These are phyloP conservation scores for Thaumatotibia leucotreta DNA, from an alignment of 1,140 invertebrate species.

Conservation along the genomic window DNA sequence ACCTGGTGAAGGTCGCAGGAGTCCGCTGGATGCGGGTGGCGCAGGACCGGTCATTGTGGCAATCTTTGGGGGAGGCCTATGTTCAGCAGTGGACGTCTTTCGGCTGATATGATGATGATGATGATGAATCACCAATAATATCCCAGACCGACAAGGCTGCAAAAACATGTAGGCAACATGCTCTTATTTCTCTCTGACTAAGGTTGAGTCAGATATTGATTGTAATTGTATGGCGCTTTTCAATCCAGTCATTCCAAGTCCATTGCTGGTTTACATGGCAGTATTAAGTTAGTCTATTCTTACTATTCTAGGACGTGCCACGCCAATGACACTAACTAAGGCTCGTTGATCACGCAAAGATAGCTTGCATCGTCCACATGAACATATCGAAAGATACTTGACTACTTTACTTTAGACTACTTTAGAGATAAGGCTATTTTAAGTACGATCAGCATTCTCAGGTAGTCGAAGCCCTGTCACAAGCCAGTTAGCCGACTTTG, in stretches of 20 bases:
- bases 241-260: neutral
- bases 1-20: too few relatives aligned
- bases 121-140: neutral
- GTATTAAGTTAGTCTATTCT: neutral
- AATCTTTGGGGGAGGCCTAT: too few relatives aligned
- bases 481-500: neutral
- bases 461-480: too few relatives aligned
- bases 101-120: too few relatives aligned
- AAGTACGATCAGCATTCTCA: neutral
- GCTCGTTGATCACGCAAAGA: neutral
- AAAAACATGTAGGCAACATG: neutral
- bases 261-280: neutral
- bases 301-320: neutral
- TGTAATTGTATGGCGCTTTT: neutral
- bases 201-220: neutral
- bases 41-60: too few relatives aligned
- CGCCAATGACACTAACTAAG: neutral
- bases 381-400: neutral
- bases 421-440: neutral
- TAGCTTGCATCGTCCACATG: neutral
- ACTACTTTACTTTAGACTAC: neutral
- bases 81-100: too few relatives aligned
- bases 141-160: neutral
- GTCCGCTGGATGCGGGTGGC: too few relatives aligned
- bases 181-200: too few relatives aligned